Evolutionary conservation across 2,797 vertebrate genomes (phyloP), one percentile per base, ranked within the genome.

Genomic region (Silurus lanzhouensis): DNA sequence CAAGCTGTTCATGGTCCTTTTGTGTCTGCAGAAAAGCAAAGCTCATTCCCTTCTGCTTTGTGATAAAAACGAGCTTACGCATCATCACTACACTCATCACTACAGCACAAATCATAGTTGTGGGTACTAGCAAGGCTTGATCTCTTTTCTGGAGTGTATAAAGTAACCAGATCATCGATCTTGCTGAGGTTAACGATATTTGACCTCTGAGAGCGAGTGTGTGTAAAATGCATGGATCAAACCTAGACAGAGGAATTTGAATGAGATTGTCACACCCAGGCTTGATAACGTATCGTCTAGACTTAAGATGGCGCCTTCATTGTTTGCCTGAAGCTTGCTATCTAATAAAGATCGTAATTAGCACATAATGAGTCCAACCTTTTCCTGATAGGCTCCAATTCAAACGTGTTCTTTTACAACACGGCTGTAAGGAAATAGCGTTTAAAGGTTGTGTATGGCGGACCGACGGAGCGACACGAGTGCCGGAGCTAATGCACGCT

Each of bases 41-140:
- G 93, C 88, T 92, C 91, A 91, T 93, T 93, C 91, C 93, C 93
- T 94, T 93, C 92, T 31, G 38, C 38, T 91, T 92, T 90, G 92
- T 94, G 94, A 95, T 94, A 95, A 94, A 95, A 94, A 94, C 92
- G 93, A 91, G 90, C 90, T 92, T 90, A 95, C 94, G 93, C 91
- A 94, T 95, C 94, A 95, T 95, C 92, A 64, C 75, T 89, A 91
- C 93, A 92, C 93, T 93, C 93, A n/a, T n/a, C n/a, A n/a, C n/a
- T n/a, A n/a, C n/a, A 92, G 93, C 93, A 94, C 19, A 94, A 94
- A 94, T 95, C 94, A 95, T 94, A 13, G 74, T 52, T 76, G 52
- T 15, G 25, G 74, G 52, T 25, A 0, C 52, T 12, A 57, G 52
- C 52, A 75, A 25, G 17, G 25, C 74, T 31, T 61, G 75, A 60